A percentile compares a stretch with the other conserved stretches of the same genome.
Evolutionary conservation across 2,113 vertebrate species (phyloP).

Genomic region (Pelobates fuscus): DNA sequence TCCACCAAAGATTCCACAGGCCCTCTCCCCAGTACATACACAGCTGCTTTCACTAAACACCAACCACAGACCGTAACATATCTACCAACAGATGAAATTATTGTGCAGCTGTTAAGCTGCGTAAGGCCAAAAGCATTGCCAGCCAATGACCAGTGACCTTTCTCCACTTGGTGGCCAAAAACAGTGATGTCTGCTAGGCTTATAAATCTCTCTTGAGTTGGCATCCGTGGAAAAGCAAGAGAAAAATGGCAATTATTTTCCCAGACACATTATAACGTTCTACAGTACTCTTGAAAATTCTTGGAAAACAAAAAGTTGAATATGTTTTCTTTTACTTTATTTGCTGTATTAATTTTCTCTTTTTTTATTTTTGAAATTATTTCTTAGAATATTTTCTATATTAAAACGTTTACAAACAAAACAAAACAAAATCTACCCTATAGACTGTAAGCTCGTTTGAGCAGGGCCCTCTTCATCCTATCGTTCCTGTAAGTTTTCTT

Average conservation of each 20-base stretch:
- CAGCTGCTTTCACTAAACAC: slow-evolving; percentile 51
- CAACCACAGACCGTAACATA: slow-evolving; percentile 51
- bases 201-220: slow-evolving; percentile 45
- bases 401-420: too few species aligned
- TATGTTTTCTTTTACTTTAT: too few species aligned
- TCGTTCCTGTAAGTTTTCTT: too few species aligned
- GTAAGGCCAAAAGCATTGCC: slow-evolving; percentile 48
- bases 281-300: neutral
- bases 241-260: slow-evolving; percentile 36
- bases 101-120: slow-evolving; percentile 43
- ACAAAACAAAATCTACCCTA: too few species aligned
- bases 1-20: slow-evolving; percentile 5
- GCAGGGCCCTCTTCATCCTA: too few species aligned
- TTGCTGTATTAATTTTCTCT: too few species aligned
- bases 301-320: too few species aligned
- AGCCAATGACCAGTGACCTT: slow-evolving; percentile 46
- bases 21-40: slow-evolving; percentile 14
- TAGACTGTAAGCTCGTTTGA: too few species aligned
- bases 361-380: too few species aligned
- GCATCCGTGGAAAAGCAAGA: slow-evolving; percentile 21
- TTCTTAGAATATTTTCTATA: too few species aligned
- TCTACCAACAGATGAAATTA: slow-evolving; percentile 48
- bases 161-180: slow-evolving; percentile 48
- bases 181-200: slow-evolving; percentile 32
- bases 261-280: neutral